Evolutionary conservation across 2,113 vertebrate species (phyloP), one percentile per base, ranked within the genome.

Genomic region (Poeciliopsis retropinna): DNA sequence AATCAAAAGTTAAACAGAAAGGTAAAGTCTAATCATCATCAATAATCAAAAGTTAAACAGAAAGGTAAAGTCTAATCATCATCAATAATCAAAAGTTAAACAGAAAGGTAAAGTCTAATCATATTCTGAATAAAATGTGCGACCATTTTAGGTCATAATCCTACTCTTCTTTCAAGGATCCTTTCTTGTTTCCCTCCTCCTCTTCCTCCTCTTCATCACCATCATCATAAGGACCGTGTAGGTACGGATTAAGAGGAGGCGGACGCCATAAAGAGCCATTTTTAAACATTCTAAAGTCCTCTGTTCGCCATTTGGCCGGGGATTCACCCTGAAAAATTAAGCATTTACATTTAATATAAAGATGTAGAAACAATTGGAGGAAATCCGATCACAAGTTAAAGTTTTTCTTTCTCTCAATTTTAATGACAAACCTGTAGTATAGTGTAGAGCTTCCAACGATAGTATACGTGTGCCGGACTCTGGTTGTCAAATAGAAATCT

Each of bases 401-500:
- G 1, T 30, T 25, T 12, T 12, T 2, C 2, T 2, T 10, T 11
- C 34, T 11, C 30, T 60, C 0, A 8, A 1, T 4, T 1, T 47
- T 12, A 37, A 13, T 41, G 76, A 93, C 94, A 17, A 88, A 94
- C 98, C 97, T 99, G 98, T 75, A 99, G 93, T 92, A 99, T 99
- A 75, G 97, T 95, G 90, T 98, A 99, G 70, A 99, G 95, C 87
- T 99, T 99, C 98, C 98, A 99, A 61, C 98, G 93, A 64, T 99
- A 99, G 91, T 99, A 99, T 1, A 99, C 98, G 89, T 99, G 98
- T 70, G 98, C 98, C 79, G 98, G 98, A 81, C 97, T 98, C 93
- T 99, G 98, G 91, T 99, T 99, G 95, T 99, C 98, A 96, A 99
- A 99, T 51, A 99, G 94, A 96, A 99, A 99, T 84, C 98, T 99